These are phyloP conservation scores for Scelioninae gen. 1 DNA, from an alignment of 2,888 invertebrate species.

Conservation along the genomic window DNA sequence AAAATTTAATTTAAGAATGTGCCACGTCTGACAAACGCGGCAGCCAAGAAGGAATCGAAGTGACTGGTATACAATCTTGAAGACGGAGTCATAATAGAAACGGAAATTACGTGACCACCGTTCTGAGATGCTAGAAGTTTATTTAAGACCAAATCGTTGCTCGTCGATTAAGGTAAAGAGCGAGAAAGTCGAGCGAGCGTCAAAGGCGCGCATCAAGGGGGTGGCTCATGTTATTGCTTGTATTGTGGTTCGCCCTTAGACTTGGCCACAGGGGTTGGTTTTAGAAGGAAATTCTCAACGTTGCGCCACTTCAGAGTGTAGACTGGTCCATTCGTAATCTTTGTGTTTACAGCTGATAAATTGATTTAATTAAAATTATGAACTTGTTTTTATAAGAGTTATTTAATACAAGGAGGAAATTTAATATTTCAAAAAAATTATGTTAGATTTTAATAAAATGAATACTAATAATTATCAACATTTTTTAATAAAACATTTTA, in stretches of 20 bases:
- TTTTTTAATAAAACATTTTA: too few species aligned
- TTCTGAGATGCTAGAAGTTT: conserved; percentile 82
- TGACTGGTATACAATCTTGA: conserved; percentile 67
- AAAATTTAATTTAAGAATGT: conserved; percentile 71
- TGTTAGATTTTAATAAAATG: too few species aligned
- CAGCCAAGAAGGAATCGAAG: conserved; percentile 72
- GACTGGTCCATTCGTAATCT: too few species aligned
- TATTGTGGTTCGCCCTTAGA: conserved; percentile 81
- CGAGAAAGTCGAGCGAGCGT: conserved; percentile 69
- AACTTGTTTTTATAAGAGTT: too few species aligned
- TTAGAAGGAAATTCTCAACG: conserved; percentile 77
- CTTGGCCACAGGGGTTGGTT: conserved; percentile 77
- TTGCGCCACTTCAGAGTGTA: conserved; percentile 60
- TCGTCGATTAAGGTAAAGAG: conserved; percentile 83
- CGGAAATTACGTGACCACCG: conserved; percentile 71
- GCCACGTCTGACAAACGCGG: conserved; percentile 65
- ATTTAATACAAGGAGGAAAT: too few species aligned
- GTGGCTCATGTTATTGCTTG: conserved; percentile 83
- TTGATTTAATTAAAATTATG: too few species aligned
- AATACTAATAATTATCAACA: too few species aligned
- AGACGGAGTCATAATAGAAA: conserved; percentile 63
- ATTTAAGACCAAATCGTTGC: conserved; percentile 84
- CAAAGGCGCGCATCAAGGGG: conserved; percentile 69
- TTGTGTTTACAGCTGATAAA: too few species aligned
- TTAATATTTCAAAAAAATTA: too few species aligned